phyloP scores from a whole-genome alignment of 2,888 invertebrate genomes.

The Cantharis rustica region DNA sequence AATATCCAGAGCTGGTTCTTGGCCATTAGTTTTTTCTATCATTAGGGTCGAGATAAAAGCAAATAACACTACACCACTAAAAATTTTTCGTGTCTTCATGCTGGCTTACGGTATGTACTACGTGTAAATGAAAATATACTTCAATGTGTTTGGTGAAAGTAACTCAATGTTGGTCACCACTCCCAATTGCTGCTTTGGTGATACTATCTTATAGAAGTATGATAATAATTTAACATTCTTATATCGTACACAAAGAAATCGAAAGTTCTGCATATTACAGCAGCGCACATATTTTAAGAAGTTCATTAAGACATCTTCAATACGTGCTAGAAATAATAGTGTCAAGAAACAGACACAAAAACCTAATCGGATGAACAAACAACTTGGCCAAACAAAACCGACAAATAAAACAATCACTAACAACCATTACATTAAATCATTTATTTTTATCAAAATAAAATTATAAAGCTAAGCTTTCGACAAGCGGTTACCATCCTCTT shows the following conservation, averaged over 20 bases:
- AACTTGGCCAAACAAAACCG: neutral
- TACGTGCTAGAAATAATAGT: neutral
- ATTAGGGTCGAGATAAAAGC: conserved; percentile 16
- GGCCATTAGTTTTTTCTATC: conserved; percentile 40
- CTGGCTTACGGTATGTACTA: conserved; percentile 14
- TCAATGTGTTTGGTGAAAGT: conserved; percentile 50
- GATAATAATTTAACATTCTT: conserved; percentile 23
- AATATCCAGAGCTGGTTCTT: conserved; percentile 67
- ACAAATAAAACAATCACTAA: neutral
- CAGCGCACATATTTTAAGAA: neutral
- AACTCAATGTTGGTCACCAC: conserved; percentile 42
- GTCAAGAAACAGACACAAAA: neutral
- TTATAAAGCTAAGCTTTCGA: neutral
- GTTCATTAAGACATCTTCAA: neutral
- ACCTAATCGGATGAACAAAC: neutral
- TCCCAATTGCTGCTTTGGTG: conserved; percentile 36
- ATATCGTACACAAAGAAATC: conserved; percentile 21
- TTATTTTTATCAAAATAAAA: neutral
- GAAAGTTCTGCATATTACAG: conserved; percentile 25
- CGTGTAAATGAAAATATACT: conserved; percentile 15
- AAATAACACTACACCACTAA: conserved; percentile 29
- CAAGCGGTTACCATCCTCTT: neutral
- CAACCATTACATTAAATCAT: neutral
- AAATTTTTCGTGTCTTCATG: conserved; percentile 41
- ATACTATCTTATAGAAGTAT: conserved; percentile 28